A percentile compares a stretch with the other conserved stretches of the same genome.
These are phyloP conservation scores for Atta colombica DNA, from an alignment of 1,140 invertebrate genomes.

Conservation along the genomic window DNA sequence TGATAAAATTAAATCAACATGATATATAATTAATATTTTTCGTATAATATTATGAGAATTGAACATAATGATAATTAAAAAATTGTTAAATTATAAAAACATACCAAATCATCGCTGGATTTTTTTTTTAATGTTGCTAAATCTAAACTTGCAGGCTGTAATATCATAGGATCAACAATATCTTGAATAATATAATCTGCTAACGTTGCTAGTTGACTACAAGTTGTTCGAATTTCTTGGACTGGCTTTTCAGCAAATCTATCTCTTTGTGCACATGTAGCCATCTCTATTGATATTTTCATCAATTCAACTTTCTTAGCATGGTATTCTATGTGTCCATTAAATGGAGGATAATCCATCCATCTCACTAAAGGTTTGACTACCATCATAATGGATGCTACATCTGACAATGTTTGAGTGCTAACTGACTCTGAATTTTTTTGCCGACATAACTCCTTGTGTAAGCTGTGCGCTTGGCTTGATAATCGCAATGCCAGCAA, in stretches of 20 bases:
- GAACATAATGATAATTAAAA: neutral
- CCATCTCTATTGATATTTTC: slow-evolving; percentile 93
- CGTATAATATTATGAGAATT: neutral
- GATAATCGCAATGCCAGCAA: slow-evolving; percentile 94
- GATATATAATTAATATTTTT: neutral
- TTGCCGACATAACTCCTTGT: slow-evolving; percentile 89
- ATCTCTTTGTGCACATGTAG: slow-evolving; percentile 94
- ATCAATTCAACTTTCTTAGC: slow-evolving; percentile 91
- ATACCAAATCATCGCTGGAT: slow-evolving; percentile 91
- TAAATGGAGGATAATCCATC: slow-evolving; percentile 93
- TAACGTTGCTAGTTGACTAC: slow-evolving; percentile 90
- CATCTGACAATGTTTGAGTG: slow-evolving; percentile 93
- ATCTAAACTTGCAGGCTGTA: slow-evolving; percentile 95
- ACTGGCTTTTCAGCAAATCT: slow-evolving; percentile 94
- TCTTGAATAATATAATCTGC: slow-evolving; percentile 96
- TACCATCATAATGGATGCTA: slow-evolving; percentile 92
- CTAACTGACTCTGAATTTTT: slow-evolving; percentile 90
- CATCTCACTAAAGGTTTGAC: slow-evolving; percentile 96
- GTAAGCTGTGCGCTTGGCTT: slow-evolving; percentile 93
- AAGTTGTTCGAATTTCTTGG: slow-evolving; percentile 90
- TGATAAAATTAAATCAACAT: neutral
- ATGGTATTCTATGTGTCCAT: slow-evolving; percentile 90
- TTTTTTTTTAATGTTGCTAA: slow-evolving; percentile 95
- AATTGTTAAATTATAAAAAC: slow-evolving; percentile 16
- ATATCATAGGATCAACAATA: slow-evolving; percentile 94